Evolutionary conservation across 2,888 invertebrate species (phyloP), one percentile per base, ranked within the genome.

Genomic region (Xestia sexstrigata): DNA sequence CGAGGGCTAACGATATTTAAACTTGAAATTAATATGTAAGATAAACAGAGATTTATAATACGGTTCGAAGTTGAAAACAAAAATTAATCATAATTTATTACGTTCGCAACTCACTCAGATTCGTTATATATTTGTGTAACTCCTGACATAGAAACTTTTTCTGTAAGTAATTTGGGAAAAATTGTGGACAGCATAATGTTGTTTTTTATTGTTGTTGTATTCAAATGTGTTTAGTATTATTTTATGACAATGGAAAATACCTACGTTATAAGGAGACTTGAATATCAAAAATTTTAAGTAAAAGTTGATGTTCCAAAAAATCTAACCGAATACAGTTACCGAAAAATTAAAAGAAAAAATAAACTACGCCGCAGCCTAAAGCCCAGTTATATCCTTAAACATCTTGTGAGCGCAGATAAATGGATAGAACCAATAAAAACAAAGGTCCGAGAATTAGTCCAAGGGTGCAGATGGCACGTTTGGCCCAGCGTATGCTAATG

Each of bases 401-500:
- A 58, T 76, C 15, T 58, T 58, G 78, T 30, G 26, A 58, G 58
- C 60, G 52, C 67, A n/a, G 72, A 71, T 60, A 63, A 72, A 65
- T 45, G 42, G 30, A 72, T 72, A 82, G 62, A 76, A 55, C 20
- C 49, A 78, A 67, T 62, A 71, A 75, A 66, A 79, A 74, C 39
- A 11, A 47, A 68, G 66, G 72, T 70, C 63, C 69, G 68, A 45
- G 78, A 80, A 82, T 82, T 76, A 69, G 85, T 81, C 78, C 82
- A 90, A 76, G 83, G 83, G 89, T 87, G 83, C 84, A 86, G 85
- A 85, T 86, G 87, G 87, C 87, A 87, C 86, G 88, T 90, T 86
- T 85, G 83, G 82, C 82, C 87, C 87, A 88, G 86, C 89, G 87
- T 93, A 94, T 94, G 94, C 88, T 93, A 95, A 95, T 93, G 87